Evolutionary conservation across 2,113 vertebrate species (phyloP), one percentile per base, ranked within the genome.

Genomic region (Capra hircus): DNA sequence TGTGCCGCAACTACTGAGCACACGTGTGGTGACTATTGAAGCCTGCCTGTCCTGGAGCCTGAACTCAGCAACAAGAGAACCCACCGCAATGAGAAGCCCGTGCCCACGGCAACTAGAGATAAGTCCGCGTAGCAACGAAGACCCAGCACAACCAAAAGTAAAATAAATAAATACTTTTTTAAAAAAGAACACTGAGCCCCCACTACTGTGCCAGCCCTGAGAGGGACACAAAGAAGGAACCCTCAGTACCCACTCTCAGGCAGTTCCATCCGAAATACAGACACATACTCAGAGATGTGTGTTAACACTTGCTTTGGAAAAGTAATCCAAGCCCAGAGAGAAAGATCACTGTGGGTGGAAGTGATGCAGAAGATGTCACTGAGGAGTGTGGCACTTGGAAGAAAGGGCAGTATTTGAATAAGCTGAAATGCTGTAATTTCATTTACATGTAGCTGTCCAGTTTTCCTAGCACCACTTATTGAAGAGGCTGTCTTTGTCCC

Each of bases 401-500:
- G 67, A 78, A 98, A 91, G 85, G 90, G 80, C 28, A 74, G 27
- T 59, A 84, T 93, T 83, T 93, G 92, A 95, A 81, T 83, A 91
- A 67, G 6, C 17, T 50, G 33, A 80, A 93, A 57, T 74, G 10
- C 23, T 40, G 17, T 71, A 3, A 71, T 71, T 40, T 40, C 67
- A 36, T 36, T 6, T 23, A 74, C 67, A 40, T 40, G 67, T 13
- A 6, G 21, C 36, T 74, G 11, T 74, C 36, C 67, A 40, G 36
- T 40, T 40, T 74, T 25, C 67, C 67, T 5, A 40, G 67, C 67
- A 40, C 67, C n/a, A 40, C 67, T 40, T 40, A 74, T 40, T 74
- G 67, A 74, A 40, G 67, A 74, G 21, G 11, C 19, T 74, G 5
- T 40, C 67, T 74, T 74, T 74, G 19, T 74, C 36, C 36, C n/a